Base-by-base conservation (phyloP, 2,113 vertebrate species). In the Lichenostomus cassidix region DNA sequence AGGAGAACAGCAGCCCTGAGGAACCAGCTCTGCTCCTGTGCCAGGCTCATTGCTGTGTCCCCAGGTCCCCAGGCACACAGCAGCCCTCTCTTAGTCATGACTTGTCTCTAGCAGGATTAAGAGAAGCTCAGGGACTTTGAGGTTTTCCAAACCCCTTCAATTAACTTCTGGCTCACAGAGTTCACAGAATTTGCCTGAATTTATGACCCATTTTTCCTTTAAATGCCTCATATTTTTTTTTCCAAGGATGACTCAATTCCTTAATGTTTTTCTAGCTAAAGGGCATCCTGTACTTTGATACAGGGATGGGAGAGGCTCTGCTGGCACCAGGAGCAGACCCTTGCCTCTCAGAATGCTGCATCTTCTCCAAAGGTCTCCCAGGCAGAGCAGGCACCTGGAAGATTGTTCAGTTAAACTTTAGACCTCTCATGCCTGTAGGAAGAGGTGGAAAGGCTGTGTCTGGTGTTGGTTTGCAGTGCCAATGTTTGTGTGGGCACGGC, bases 161-260 rank as follows among this genome's bases (percentile, higher is more conserved):
- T 97, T 93, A 94, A 78, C 88, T 95, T 87, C 80, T 92, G 86
- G 76, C 94, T 95, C 37, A 1, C 39, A 92, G 28, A 17, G 88
- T 64, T 87, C 92, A 79, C 58, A 55, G 76, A 94, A 93, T 90
- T 90, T 89, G 73, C 86, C 86, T 95, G 76, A 92, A 93, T 96
- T 95, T 97, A 95, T 96, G 85, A 93, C 82, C 94, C 68, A 64
- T 94, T 97, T 97, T 97, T 59, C 82, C 83, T 94, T 93, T 87
- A 91, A 94, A 95, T 71, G n/a, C 56, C 20, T 81, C 47, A 3
- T 85, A 39, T 58, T 88, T 83, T 94, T 91, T 56, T 87, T 93
- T 84, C 93, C 76, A 81, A 83, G 76, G 83, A 90, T 95, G 88
- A 94, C 75, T 95, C 94, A 90, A 29, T 83, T 87, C 83, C 69